Conservation (phyloP, 64 coral and sea anemone species). For the Montipora sp. region DNA sequence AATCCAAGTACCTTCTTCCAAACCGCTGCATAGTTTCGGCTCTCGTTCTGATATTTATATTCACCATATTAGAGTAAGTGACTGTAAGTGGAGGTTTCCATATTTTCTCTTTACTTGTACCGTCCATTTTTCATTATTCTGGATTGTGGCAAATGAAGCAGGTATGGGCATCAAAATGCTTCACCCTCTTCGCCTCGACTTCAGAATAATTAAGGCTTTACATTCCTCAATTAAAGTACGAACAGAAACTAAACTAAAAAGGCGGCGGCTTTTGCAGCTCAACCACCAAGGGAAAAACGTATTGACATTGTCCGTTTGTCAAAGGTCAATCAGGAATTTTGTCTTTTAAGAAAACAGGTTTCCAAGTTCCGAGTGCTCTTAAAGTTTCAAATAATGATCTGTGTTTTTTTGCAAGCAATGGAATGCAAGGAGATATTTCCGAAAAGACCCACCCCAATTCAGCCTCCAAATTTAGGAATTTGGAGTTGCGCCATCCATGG, state of each 20-base stretch:
- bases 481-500: neutral
- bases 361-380: neutral
- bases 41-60: too few species aligned
- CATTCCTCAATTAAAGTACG: neutral
- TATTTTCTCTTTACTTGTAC: too few species aligned
- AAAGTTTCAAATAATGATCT: neutral
- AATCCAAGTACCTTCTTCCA: too few species aligned
- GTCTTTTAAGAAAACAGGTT: neutral
- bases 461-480: neutral
- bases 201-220: neutral
- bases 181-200: neutral
- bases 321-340: neutral
- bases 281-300: neutral
- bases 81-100: too few species aligned
- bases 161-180: too few species aligned
- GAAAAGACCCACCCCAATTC: neutral
- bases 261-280: neutral
- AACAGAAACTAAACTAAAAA: neutral
- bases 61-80: too few species aligned
- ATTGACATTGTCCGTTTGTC: neutral
- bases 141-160: too few species aligned
- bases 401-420: neutral
- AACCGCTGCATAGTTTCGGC: too few species aligned
- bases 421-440: neutral
- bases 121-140: too few species aligned